phyloP scores from a whole-genome alignment of 2,113 vertebrate genomes.

The Hypanus sabinus region DNA sequence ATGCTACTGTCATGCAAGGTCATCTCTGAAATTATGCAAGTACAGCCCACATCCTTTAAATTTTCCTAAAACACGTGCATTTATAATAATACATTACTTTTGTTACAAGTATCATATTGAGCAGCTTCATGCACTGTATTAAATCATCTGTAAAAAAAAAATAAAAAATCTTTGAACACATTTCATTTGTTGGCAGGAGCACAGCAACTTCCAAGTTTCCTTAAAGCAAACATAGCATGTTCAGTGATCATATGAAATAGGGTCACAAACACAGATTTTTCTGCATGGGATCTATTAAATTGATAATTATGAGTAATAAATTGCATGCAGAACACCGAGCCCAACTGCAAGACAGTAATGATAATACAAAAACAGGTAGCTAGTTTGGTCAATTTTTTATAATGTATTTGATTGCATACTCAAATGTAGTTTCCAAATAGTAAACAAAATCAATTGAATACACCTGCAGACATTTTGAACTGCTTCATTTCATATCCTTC shows the following conservation, averaged over 20 bases:
- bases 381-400: background rate
- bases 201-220: background rate
- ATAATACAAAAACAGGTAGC: background rate
- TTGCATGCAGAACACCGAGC: background rate
- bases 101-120: constrained; percentile 15
- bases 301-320: background rate
- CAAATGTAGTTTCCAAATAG: background rate
- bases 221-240: background rate
- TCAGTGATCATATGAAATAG: background rate
- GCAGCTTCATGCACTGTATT: background rate
- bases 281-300: too few relatives aligned
- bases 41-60: background rate
- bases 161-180: background rate
- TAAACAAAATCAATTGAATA: background rate
- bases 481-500: background rate
- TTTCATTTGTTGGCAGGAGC: background rate
- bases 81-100: constrained; percentile 5
- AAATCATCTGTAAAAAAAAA: constrained; percentile 9
- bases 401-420: background rate
- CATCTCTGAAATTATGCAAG: background rate
- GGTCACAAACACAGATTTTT: background rate
- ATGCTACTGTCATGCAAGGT: background rate
- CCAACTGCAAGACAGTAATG: background rate
- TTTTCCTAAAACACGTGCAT: background rate
- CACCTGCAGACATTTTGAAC: background rate